Evolutionary conservation across 2,797 vertebrate genomes (phyloP).

Genomic region (Gymnothorax javanicus): DNA sequence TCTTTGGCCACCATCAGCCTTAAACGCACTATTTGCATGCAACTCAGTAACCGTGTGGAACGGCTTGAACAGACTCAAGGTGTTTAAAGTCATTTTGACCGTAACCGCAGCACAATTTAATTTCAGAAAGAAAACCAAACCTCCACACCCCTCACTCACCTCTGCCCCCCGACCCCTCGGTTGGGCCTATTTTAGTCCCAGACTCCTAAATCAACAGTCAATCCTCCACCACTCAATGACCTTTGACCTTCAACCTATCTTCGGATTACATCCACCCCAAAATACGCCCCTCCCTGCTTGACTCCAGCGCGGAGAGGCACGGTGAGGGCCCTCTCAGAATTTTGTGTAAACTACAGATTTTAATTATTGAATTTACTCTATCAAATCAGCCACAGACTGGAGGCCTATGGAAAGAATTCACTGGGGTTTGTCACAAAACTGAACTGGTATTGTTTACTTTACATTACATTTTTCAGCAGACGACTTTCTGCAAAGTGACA

Average conservation of each 20-base stretch:
- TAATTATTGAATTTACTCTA: too few species aligned
- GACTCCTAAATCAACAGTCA: constrained; percentile 9
- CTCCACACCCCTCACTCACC: neutral
- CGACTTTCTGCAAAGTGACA: too few species aligned
- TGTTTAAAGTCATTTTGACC: neutral
- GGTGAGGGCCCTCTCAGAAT: too few species aligned
- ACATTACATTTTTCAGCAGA: too few species aligned
- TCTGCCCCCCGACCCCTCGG: neutral
- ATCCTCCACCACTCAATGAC: neutral
- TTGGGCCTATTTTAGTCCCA: constrained; percentile 13
- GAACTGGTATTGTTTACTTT: too few species aligned
- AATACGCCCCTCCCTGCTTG: neutral
- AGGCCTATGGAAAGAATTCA: too few species aligned
- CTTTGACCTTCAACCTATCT: neutral
- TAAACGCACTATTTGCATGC: too few species aligned
- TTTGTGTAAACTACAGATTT: too few species aligned
- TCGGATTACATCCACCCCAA: neutral
- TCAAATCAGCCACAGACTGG: too few species aligned
- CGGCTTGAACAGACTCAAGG: neutral
- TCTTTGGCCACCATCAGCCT: too few species aligned
- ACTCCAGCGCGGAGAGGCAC: neutral
- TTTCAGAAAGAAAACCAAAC: neutral
- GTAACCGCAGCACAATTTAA: neutral
- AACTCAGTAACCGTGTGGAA: too few species aligned
- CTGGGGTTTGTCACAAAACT: too few species aligned